Base-by-base conservation (phyloP, 1,140 invertebrate genomes). In the Drosophila cardini region DNA sequence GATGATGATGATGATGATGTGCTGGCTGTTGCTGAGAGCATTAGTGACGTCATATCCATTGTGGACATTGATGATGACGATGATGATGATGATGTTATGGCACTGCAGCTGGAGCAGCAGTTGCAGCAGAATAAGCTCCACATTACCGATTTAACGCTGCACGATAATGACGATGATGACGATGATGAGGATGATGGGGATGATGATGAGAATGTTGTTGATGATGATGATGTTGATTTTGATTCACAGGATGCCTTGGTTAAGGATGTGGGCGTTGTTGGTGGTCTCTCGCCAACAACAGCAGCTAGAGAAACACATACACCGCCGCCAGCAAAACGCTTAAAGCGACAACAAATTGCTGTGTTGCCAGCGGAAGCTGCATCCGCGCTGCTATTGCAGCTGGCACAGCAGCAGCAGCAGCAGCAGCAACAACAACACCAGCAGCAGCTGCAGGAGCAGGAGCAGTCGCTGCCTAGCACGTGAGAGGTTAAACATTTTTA, bases 221-320 rank as follows among this genome's bases (percentile, higher is more conserved):
- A 26, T 26, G 21, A 26, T 26, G 21, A 80, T n/a, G n/a, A n/a
- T n/a, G n/a, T n/a, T 16, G 74, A 80, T 36, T 62, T 67, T 32
- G 76, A 89, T 53, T 89, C 84, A 87, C 83, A 83, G 60, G 80
- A 84, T 89, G 77, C 80, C 70, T 84, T 87, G 73, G 70, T 63
- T 52, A 84, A 67, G 60, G 84, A 84, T 70, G 84, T 87, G 55
- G 77, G 80, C 56, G 73, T 87, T 53, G 84, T 87, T 34, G 84
- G 80, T 50, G 84, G 67, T 6, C 21, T 69, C 6, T 62, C 78
- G 34, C 75, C 34, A 10, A 26, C 15, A 9, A 18, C 26, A 11
- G 8, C 50, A 10, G 9, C 68, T 8, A 1, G 16, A 15, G 11
- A 15, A 32, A 13, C 50, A 38, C 26, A 18, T n/a, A 11, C 62